These are phyloP conservation scores for Platyscapa corneri DNA, from an alignment of 1,140 invertebrate genomes.

Conservation along the genomic window DNA sequence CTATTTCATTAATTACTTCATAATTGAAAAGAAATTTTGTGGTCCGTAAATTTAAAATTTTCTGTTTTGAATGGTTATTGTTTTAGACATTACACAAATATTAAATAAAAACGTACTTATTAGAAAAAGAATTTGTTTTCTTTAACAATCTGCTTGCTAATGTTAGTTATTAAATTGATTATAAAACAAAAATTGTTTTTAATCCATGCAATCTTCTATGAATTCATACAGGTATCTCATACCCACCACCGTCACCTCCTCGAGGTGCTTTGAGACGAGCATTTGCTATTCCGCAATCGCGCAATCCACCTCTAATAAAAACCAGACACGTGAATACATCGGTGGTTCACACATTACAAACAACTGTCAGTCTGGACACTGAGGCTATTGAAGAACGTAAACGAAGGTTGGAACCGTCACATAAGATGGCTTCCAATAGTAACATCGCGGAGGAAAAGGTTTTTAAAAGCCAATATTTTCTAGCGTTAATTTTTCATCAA, in stretches of 20 bases:
- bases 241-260: slow-evolving; percentile 85
- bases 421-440: slow-evolving; percentile 67
- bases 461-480: background rate
- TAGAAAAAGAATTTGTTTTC: too few relatives aligned
- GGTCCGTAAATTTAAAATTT: too few relatives aligned
- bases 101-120: too few relatives aligned
- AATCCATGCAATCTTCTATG: background rate
- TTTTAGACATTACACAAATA: too few relatives aligned
- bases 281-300: slow-evolving; percentile 81
- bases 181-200: background rate
- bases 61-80: too few relatives aligned
- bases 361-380: slow-evolving; percentile 67
- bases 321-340: slow-evolving; percentile 76
- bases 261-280: slow-evolving; percentile 80
- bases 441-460: slow-evolving; percentile 65
- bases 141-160: too few relatives aligned
- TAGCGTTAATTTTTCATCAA: too few relatives aligned
- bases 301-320: slow-evolving; percentile 84
- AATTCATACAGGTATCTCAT: slow-evolving; percentile 77
- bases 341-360: slow-evolving; percentile 62
- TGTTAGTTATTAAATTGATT: background rate
- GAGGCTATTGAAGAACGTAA: slow-evolving; percentile 70
- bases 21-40: too few relatives aligned
- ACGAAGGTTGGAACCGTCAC: slow-evolving; percentile 66
- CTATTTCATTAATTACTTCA: slow-evolving; percentile 14